Base-by-base conservation (phyloP, 2,888 invertebrate species). In the Diplolepis rosae region DNA sequence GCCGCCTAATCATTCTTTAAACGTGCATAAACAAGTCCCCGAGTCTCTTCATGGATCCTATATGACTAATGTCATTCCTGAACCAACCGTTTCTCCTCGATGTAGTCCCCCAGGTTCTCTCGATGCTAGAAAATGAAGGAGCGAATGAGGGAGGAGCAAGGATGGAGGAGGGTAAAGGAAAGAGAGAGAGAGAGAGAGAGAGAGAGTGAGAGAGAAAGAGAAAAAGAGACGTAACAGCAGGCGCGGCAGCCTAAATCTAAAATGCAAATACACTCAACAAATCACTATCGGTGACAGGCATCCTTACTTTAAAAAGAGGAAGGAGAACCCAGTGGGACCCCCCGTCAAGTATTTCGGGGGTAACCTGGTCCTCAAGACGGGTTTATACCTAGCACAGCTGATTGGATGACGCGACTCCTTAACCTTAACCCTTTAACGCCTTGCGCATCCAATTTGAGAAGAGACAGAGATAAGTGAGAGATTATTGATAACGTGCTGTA, bases 1-100 rank as follows among this genome's bases (percentile, higher is more conserved):
- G 82, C 84, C 83, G 88, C 85, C 88, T 88, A 88, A 88, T 88
- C 88, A 88, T 88, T 88, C 88, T 88, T 87, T 88, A 88, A 88
- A 88, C 84, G 87, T 83, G 86, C 86, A 87, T 88, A 87, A 88
- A 88, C 88, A 86, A 87, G 85, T 85, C 84, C 75, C 82, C 80
- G 74, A 75, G 76, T 76, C 68, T 70, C 75, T 77, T 72, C 74
- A 73, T 75, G 76, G 77, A 79, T 80, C 79, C 73, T 80, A 77
- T 82, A 86, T 86, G 86, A 86, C 85, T 86, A 86, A 86, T 86
- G 86, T 85, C 85, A 85, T 86, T 86, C 85, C 82, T 80, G 71
- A 77, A 67, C 80, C 80, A 76, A 80, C 78, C 74, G 76, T 79
- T 79, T 77, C 77, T 76, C 75, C 39, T 61, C 24, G 35, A 56